These are phyloP conservation scores for Mylabris sibirica DNA, from an alignment of 2,888 invertebrate species.

Conservation along the genomic window DNA sequence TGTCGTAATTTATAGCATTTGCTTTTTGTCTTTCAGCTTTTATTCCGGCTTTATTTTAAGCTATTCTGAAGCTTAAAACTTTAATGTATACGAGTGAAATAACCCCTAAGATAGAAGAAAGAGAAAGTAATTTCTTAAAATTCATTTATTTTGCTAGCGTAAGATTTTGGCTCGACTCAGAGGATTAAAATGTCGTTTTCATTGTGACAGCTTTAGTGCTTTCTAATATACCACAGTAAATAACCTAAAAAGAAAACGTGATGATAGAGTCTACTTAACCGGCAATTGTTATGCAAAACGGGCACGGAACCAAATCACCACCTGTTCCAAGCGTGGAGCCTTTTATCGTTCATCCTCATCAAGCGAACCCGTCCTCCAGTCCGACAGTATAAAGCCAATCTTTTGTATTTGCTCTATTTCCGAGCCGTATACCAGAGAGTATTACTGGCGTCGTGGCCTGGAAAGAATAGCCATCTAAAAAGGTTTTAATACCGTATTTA, in stretches of 20 bases:
- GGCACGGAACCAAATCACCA: slow-evolving; percentile 59
- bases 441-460: slow-evolving; percentile 60
- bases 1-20: slow-evolving; percentile 53
- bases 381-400: slow-evolving; percentile 61
- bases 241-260: slow-evolving; percentile 59
- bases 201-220: slow-evolving; percentile 60
- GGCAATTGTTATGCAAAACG: slow-evolving; percentile 63
- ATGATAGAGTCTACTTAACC: slow-evolving; percentile 60
- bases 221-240: slow-evolving; percentile 61
- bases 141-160: slow-evolving; percentile 60
- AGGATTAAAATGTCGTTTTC: slow-evolving; percentile 62
- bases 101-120: slow-evolving; percentile 50
- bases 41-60: slow-evolving; percentile 52
- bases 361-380: slow-evolving; percentile 57
- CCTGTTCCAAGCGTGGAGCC: slow-evolving; percentile 57
- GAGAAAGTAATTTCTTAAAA: slow-evolving; percentile 58
- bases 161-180: slow-evolving; percentile 51
- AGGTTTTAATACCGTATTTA: slow-evolving; percentile 63
- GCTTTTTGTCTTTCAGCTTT: slow-evolving; percentile 47
- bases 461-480: slow-evolving; percentile 62
- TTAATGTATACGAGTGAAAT: slow-evolving; percentile 53
- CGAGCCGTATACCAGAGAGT: slow-evolving; percentile 51
- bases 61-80: slow-evolving; percentile 51
- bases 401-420: slow-evolving; percentile 62
- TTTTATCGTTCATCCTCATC: slow-evolving; percentile 62